Evolutionary conservation across 2,113 vertebrate genomes (phyloP).

Genomic region (Vanacampus margaritifer): DNA sequence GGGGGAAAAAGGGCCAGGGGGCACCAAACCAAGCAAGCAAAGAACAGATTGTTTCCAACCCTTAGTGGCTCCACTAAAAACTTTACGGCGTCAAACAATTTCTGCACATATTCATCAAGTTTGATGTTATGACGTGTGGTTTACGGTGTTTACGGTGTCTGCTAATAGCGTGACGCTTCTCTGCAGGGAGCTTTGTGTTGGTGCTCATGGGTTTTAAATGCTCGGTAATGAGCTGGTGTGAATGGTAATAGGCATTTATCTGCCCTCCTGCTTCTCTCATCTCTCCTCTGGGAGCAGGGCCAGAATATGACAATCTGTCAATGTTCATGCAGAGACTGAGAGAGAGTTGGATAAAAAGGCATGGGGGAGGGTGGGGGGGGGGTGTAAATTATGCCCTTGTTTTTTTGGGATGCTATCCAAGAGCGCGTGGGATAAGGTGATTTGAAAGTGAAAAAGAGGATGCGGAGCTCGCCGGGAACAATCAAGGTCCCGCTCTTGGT

Average conservation of each 20-base stretch:
- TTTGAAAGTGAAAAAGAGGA: conserved; percentile 62
- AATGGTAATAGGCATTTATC: conserved; percentile 69
- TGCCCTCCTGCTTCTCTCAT: conserved; percentile 63
- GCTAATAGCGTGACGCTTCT: conserved; percentile 15
- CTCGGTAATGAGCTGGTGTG: conserved; percentile 63
- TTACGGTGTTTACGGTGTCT: not conserved
- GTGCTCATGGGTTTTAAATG: conserved; percentile 60
- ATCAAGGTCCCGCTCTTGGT: conserved; percentile 55
- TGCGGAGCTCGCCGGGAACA: conserved; percentile 49
- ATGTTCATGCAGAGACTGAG: conserved; percentile 53
- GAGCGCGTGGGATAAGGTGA: conserved; percentile 58
- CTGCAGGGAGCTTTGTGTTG: conserved; percentile 29
- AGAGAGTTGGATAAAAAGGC: not conserved
- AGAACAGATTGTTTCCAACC: not conserved
- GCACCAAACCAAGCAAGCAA: not conserved
- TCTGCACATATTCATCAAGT: not conserved
- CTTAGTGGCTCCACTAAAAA: not conserved
- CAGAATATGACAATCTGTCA: conserved; percentile 75
- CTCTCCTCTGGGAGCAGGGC: conserved; percentile 68
- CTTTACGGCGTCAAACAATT: not conserved
- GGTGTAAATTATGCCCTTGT: conserved; percentile 69
- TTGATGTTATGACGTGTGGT: not conserved
- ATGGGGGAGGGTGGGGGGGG: conserved; percentile 18
- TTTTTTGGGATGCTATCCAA: conserved; percentile 65
- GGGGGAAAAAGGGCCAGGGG: no score